Conservation (phyloP, 2,113 vertebrate genomes). For the Chamaea fasciata region DNA sequence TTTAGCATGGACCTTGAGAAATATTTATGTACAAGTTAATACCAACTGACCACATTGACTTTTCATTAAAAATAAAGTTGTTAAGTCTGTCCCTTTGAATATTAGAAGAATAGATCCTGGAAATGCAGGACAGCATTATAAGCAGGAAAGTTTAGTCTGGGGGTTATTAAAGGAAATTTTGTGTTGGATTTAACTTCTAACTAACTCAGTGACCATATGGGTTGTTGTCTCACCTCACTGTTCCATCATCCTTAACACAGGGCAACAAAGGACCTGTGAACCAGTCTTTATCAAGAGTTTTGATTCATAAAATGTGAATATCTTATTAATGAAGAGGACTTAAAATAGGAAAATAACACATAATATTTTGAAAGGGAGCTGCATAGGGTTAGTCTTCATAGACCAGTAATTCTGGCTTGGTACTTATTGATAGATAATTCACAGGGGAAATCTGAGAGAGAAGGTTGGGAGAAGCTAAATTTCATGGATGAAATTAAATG, state of each 20-base stretch:
- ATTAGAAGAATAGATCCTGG: background rate
- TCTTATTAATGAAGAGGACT: background rate
- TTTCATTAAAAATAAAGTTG: background rate
- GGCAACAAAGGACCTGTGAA: background rate
- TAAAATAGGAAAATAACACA: background rate
- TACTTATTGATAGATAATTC: background rate
- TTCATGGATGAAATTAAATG: background rate
- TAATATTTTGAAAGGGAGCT: background rate
- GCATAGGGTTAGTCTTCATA: background rate
- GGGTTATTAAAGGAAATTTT: background rate
- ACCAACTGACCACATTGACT: background rate
- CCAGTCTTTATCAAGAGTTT: background rate
- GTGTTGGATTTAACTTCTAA: background rate
- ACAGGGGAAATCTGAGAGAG: background rate
- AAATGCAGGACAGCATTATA: background rate
- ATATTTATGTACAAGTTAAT: background rate
- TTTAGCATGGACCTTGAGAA: background rate
- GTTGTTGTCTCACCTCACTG: background rate
- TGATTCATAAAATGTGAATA: background rate
- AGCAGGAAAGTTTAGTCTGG: background rate
- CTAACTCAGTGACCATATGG: background rate
- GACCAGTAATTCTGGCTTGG: background rate
- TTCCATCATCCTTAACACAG: background rate
- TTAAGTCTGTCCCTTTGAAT: background rate
- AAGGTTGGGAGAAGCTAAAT: background rate